Base-by-base conservation (phyloP, 2,888 invertebrate genomes). In the Allygus modestus region DNA sequence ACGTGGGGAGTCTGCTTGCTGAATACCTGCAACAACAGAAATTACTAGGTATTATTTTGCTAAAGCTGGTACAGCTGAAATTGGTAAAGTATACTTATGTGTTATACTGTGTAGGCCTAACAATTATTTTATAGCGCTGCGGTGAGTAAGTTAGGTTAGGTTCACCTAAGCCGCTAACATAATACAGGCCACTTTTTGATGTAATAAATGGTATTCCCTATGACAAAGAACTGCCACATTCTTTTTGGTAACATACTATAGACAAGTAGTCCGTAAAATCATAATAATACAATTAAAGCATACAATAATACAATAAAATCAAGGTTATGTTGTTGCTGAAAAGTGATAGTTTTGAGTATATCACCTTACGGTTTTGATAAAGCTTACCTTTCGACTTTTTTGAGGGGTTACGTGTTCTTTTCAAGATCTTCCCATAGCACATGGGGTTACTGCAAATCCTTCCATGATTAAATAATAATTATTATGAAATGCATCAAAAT, bases 21-120 rank as follows among this genome's bases (percentile, higher is more conserved):
- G 28, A 69, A 26, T 69, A 69, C 69, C 69, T 69, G 69, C 28
- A 69, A 73, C 33, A 69, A 69, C 20, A 26, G 31, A 31, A 28
- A n/a, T n/a, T n/a, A 33, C 33, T 31, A 33, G 31, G 9, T 73
- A 28, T 31, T 73, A 31, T 73, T 73, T 73, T 73, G 28, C 11
- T 12, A 31, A 73, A 33, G n/a, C n/a, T n/a, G n/a, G n/a, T n/a
- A n/a, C n/a, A n/a, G n/a, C n/a, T 17, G 12, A 12, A 73, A 73
- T 73, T 73, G 28, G 73, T 73, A 73, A 33, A 31, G 11, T 31
- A 31, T 73, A 73, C 73, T 31, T 33, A 31, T 12, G 11, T 73
- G 73, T 31, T 54, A 73, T 73, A 33, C 73, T 26, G 33, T 31
- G 73, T 73, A 73, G 73, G 73, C 73, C 73, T 73, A 73, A 37